phyloP scores from a whole-genome alignment of 2,113 vertebrate species.

The Mus spicilegus region DNA sequence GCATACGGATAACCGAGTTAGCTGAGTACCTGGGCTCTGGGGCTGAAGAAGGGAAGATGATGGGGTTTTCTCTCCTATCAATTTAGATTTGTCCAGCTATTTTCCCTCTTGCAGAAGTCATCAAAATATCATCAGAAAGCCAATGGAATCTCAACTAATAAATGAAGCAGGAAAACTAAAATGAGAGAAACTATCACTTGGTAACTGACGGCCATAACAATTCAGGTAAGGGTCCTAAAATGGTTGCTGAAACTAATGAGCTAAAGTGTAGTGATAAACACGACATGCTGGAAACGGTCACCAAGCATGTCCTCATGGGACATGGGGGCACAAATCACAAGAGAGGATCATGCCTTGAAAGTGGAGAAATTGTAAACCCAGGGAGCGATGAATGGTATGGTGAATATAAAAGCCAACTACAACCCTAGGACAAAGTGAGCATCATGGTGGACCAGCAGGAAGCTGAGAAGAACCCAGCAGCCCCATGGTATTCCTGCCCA shows the following conservation, averaged over 20 bases:
- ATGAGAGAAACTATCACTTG: neutral
- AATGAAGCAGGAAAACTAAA: slow-evolving; percentile 37
- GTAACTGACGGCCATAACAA: neutral
- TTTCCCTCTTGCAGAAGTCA: slow-evolving; percentile 33
- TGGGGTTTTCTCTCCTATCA: slow-evolving; percentile 31
- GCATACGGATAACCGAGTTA: neutral
- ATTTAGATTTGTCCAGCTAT: slow-evolving; percentile 51
- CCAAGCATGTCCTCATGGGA: neutral
- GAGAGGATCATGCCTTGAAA: neutral
- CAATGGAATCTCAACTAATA: neutral
- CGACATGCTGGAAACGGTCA: neutral
- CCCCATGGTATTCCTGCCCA: neutral
- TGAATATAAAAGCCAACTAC: too few species aligned
- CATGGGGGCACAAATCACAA: neutral
- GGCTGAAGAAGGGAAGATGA: neutral
- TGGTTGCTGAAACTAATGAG: neutral
- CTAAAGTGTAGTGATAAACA: neutral
- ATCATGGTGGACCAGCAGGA: accelerated
- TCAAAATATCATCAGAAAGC: slow-evolving; percentile 44
- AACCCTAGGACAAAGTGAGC: neutral
- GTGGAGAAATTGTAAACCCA: neutral
- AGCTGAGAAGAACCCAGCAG: too few species aligned
- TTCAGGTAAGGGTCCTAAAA: slow-evolving; percentile 34
- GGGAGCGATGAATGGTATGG: neutral
- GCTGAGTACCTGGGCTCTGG: slow-evolving; percentile 11